Evolutionary conservation across 2,888 invertebrate genomes (phyloP).

Genomic region (Dimorphilus gyrociliatus): DNA sequence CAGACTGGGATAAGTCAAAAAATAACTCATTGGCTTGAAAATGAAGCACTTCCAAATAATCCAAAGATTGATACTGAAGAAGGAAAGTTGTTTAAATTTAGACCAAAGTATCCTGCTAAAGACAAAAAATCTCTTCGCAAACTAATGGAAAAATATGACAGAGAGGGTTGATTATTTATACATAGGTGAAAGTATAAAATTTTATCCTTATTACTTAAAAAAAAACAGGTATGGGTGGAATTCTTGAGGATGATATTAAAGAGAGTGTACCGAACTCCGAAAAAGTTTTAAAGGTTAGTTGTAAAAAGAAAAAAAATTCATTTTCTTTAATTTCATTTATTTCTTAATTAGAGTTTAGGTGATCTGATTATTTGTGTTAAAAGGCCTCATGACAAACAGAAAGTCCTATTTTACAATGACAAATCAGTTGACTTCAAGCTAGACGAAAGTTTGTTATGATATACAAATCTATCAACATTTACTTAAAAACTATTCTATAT

Average conservation of each 20-base stretch:
- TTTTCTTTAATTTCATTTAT: no score
- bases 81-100: constrained; percentile 71
- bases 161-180: no score
- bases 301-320: no score
- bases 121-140: constrained; percentile 71
- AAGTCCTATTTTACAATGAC: constrained; percentile 86
- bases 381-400: constrained; percentile 79
- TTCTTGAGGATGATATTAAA: constrained; percentile 80
- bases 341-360: constrained; percentile 39
- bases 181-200: no score
- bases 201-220: no score
- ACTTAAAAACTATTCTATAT: no score
- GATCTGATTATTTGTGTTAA: constrained; percentile 67
- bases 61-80: constrained; percentile 72
- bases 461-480: no score
- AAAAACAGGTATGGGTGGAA: constrained; percentile 83
- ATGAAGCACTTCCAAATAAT: constrained; percentile 62
- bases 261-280: constrained; percentile 89
- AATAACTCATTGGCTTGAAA: constrained; percentile 37
- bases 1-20: constrained; percentile 80
- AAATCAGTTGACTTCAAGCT: constrained; percentile 63
- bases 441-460: constrained; percentile 67
- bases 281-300: constrained; percentile 62
- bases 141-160: constrained; percentile 75
- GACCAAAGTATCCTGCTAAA: constrained; percentile 78